phyloP scores from a whole-genome alignment of 2,888 invertebrate species.

The Chloromyia formosa region DNA sequence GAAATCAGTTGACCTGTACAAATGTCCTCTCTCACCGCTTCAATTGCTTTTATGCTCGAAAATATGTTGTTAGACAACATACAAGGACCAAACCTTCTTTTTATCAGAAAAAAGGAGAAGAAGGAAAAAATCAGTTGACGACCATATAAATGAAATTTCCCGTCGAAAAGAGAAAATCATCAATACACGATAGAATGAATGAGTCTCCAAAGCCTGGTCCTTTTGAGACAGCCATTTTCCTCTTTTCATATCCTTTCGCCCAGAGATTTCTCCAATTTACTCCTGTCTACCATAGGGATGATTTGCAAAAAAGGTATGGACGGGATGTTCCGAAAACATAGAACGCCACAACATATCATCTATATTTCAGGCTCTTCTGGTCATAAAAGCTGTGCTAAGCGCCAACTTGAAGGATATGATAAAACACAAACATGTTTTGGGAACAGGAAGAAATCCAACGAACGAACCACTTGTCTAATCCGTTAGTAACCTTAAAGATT shows the following conservation, averaged over 20 bases:
- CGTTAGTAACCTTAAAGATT: neutral
- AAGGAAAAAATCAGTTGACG: conserved; percentile 3
- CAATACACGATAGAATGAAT: neutral
- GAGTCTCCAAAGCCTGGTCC: neutral
- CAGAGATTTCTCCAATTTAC: neutral
- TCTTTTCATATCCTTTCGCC: neutral
- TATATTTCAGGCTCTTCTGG: conserved; percentile 35
- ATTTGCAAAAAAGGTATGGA: neutral
- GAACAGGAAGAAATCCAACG: neutral
- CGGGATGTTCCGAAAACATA: neutral
- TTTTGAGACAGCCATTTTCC: too few species aligned
- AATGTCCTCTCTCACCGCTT: neutral
- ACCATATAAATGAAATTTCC: conserved; percentile 10
- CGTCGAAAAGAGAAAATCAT: conserved; percentile 9
- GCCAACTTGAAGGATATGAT: neutral
- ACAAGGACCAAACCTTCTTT: neutral
- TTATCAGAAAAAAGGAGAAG: neutral
- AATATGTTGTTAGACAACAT: neutral
- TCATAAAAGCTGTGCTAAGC: conserved; percentile 21
- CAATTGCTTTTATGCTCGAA: neutral
- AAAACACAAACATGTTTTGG: neutral
- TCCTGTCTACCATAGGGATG: neutral
- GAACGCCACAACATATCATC: conserved; percentile 43
- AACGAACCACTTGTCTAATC: neutral
- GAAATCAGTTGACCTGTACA: conserved; percentile 12